These are phyloP conservation scores for Arizona elegans DNA, from an alignment of 2,113 vertebrate species.

Conservation along the genomic window DNA sequence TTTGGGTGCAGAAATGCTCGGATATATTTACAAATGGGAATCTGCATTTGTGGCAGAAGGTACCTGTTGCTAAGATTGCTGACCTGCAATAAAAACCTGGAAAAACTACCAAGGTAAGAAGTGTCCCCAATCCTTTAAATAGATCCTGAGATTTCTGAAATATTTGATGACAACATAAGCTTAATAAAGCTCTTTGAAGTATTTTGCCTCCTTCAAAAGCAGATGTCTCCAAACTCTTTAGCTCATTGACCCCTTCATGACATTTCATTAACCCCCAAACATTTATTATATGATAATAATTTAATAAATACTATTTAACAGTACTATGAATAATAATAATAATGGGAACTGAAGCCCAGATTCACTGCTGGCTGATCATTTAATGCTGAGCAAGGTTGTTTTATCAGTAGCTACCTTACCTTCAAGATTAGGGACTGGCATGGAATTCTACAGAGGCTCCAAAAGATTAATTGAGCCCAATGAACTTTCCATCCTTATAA, in stretches of 20 bases:
- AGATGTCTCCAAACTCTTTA: neutral
- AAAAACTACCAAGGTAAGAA: conserved; percentile 74
- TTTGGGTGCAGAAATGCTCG: conserved; percentile 67
- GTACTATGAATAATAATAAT: neutral
- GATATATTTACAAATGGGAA: conserved; percentile 64
- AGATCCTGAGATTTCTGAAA: conserved; percentile 43
- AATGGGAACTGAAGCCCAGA: neutral
- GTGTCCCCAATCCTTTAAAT: conserved; percentile 53
- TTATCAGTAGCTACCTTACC: neutral
- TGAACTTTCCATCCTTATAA: neutral
- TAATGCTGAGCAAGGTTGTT: neutral
- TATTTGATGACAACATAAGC: conserved; percentile 20
- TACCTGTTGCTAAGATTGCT: conserved; percentile 69
- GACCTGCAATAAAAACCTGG: conserved; percentile 67
- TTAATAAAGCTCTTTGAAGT: neutral
- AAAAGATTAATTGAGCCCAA: neutral
- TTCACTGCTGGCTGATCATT: neutral
- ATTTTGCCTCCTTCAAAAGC: neutral
- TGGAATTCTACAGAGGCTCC: neutral
- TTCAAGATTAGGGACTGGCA: neutral
- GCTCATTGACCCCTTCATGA: neutral
- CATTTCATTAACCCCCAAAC: neutral
- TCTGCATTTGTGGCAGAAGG: conserved; percentile 66
- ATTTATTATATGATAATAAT: neutral
- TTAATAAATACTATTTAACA: neutral